Evolutionary conservation across 2,888 invertebrate genomes (phyloP).

Genomic region (Athalia cordata): DNA sequence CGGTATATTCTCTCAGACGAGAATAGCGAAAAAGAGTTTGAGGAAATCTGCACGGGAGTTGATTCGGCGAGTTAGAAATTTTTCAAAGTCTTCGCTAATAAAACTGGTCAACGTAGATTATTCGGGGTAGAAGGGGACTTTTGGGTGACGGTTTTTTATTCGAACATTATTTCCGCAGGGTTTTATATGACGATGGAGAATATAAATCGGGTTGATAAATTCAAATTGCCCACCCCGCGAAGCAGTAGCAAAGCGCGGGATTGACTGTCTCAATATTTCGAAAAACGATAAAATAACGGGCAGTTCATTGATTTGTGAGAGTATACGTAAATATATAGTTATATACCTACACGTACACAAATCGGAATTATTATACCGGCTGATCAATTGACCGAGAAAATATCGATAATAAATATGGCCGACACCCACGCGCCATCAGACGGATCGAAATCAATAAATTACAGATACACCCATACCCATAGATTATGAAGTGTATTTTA

Average conservation of each 20-base stretch:
- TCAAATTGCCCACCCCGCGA: slow-evolving; percentile 17
- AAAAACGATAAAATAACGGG: slow-evolving; percentile 37
- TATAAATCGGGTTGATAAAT: slow-evolving; percentile 38
- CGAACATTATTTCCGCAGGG: background rate
- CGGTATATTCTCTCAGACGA: background rate
- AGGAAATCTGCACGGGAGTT: background rate
- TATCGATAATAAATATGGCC: slow-evolving; percentile 36
- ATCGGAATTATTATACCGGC: slow-evolving; percentile 28
- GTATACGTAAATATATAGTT: background rate
- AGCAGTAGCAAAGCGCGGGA: slow-evolving; percentile 6
- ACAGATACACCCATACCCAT: background rate
- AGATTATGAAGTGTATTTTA: background rate
- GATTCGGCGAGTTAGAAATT: background rate
- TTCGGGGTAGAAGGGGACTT: too few relatives aligned
- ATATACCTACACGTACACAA: too few relatives aligned
- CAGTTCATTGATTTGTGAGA: slow-evolving; percentile 40
- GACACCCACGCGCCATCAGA: slow-evolving; percentile 33
- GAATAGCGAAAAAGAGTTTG: background rate
- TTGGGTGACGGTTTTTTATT: background rate
- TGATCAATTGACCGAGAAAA: slow-evolving; percentile 37
- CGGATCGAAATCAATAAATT: slow-evolving; percentile 24
- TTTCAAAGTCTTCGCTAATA: background rate
- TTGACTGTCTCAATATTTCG: slow-evolving; percentile 41
- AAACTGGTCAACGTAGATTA: too few relatives aligned
- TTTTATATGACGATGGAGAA: background rate